Conservation (phyloP, 2,113 vertebrate species). For the Argyrosomus japonicus region DNA sequence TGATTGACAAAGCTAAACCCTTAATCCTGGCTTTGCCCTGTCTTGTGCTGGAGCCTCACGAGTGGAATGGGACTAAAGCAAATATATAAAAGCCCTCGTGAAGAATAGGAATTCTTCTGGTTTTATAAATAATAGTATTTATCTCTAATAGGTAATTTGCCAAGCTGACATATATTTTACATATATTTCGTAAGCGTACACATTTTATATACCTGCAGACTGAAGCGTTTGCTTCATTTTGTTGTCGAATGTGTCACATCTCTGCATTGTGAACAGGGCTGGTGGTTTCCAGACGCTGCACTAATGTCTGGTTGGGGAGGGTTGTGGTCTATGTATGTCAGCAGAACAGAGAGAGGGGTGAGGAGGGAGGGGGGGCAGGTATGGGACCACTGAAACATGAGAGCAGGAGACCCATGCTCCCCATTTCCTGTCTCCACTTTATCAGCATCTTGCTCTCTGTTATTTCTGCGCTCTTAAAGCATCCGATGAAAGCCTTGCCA, state of each 20-base stretch:
- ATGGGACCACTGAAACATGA: conserved; percentile 77
- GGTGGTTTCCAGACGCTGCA: conserved; percentile 69
- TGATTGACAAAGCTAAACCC: conserved; percentile 76
- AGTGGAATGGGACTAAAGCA: conserved; percentile 60
- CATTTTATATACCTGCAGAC: conserved; percentile 51
- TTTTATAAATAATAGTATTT: conserved; percentile 24
- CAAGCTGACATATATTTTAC: conserved; percentile 33
- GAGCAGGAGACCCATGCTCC: conserved; percentile 75
- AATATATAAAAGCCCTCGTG: conserved; percentile 56
- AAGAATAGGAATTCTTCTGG: conserved; percentile 49
- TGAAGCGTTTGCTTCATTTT: conserved; percentile 21
- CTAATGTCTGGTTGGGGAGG: conserved; percentile 67
- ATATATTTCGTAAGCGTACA: background rate
- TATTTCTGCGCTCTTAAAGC: conserved; percentile 76
- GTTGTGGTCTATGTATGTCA: conserved; percentile 80
- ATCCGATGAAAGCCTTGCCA: conserved; percentile 79
- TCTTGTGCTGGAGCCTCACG: conserved; percentile 65
- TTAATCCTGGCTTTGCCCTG: conserved; percentile 75
- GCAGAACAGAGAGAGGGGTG: conserved; percentile 55
- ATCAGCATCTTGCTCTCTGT: conserved; percentile 81
- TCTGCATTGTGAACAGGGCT: conserved; percentile 37
- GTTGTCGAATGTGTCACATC: conserved; percentile 54
- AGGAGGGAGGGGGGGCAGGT: background rate
- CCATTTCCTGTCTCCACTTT: conserved; percentile 84
- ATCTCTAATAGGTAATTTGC: conserved; percentile 60